Evolutionary conservation across 2,888 invertebrate genomes (phyloP), one percentile per base, ranked within the genome.

Genomic region (Eurytoma adleriae): DNA sequence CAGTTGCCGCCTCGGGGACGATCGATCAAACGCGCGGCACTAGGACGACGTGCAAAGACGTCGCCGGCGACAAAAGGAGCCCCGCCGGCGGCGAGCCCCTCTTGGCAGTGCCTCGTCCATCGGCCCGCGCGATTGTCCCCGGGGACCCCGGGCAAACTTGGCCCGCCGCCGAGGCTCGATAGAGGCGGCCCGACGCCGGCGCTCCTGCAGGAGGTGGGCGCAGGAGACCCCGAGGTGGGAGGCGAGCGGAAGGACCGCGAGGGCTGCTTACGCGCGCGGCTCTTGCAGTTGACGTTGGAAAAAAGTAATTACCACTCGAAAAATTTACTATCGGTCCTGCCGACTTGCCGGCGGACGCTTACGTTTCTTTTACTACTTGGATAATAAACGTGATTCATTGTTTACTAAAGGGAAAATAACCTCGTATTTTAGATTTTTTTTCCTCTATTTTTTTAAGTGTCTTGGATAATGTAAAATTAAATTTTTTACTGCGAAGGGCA

Each of bases 1-100:
- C 30, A 72, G 72, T 72, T 69, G 52, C 48, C 16, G 52, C 18
- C 48, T 48, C n/a, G 30, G 54, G 62, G 30, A 59, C 30, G 68
- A 76, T 76, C 54, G 75, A 76, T 76, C 75, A 76, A 76, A 76
- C 75, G 27, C 30, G 30, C 27, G 52, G 68, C 52, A 61, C 75
- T 76, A 76, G 54, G 75, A 54, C 68, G 59, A 76, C 75, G 61
- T 40, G 27, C 59, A 10, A 57, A n/a, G 40, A n/a, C 16, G 62
- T 30, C 30, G 62, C 16, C 62, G 64, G 18, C 40, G 64, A 48
- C 64, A 40, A 40, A 40, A 64, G 64, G 64, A 64, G 64, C 7
- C 12, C 10, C 30, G 64, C 12, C 59, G 30, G 12, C 64, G 30
- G 30, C 30, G 40, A 30, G n/a, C 40, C 40, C 40, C 40, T 64